Base-by-base conservation (phyloP, 2,888 invertebrate species). In the Polydrusus pterygomalis region DNA sequence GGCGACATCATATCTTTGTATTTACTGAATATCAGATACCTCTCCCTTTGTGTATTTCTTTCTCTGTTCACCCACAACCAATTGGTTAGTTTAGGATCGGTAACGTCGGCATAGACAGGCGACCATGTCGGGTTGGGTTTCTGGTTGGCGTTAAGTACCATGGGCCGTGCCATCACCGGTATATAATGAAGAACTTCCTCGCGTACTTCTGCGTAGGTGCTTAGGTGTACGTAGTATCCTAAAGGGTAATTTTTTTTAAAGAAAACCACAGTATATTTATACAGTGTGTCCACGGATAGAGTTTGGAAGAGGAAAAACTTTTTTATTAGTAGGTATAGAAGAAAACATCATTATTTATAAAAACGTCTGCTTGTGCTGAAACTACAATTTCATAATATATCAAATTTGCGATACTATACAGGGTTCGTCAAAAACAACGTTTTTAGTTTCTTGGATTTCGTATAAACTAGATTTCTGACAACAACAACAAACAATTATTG, bases 181-280 rank as follows among this genome's bases (percentile, higher is more conserved):
- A 99, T 95, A 87, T 99, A 99, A 87, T 98, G 96, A 83, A 99
- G 89, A 1, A 88, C 98, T 89, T 99, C 95, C 89, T 99, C 99
- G 72, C 98, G 93, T 47, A 99, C 99, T 89, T 99, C 99, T 0
- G 99, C 97, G 85, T 97, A 90, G 38, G 98, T 98, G 80, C 97
- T 97, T 67, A 99, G 92, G 86, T 99, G 99, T 20, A 98, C 97
- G 89, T 96, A 98, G 88, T 94, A 98, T 11, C 98, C 98, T 90
- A 83, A 20, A 49, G 10, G 17, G 25, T 25, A 25, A 25, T 25
- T 25, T 1, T 5, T 3, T 25, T 25, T 3, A 3, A 25, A 25
- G 1, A 25, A 25, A 25, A 3, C 25, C 1, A 25, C n/a, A n/a
- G n/a, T n/a, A n/a, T n/a, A n/a, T n/a, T n/a, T n/a, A n/a, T n/a